Base-by-base conservation (phyloP, 2,888 invertebrate genomes). In the Crioceris asparagi region DNA sequence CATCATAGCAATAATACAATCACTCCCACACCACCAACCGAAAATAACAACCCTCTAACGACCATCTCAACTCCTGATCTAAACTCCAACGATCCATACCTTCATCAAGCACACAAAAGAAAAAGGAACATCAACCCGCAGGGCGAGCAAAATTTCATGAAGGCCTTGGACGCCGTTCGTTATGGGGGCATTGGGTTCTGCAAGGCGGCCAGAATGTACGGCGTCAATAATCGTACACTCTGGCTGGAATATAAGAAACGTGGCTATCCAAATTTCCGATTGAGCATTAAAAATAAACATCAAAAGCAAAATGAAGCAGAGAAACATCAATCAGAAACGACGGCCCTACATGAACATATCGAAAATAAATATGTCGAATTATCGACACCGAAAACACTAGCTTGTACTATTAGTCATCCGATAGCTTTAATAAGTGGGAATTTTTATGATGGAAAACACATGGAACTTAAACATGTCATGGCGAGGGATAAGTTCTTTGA, bases 231-330 rank as follows among this genome's bases (percentile, higher is more conserved):
- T 64, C 71, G 86, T 38, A 86, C 86, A 1, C 67, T 87, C 2
- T 86, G 86, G 86, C 66, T 86, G 25, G 86, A 86, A 57, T 86
- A 85, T 59, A 85, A 83, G 56, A 84, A 83, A 61, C 76, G 82
- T 29, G 86, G 86, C 0, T 86, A 86, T 61, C 84, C 84, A 1
- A 82, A 83, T 53, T 82, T 78, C 56, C 69, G 85, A 48, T 77
- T 83, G 10, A 83, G 83, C 57, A 77, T 84, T 47, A 83, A 83
- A 56, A 79, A 77, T 47, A 69, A 84, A 32, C 79, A 83, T 36
- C 32, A 32, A 11, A 17, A 17, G 12, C 32, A 61, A 23, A 61
- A 32, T 55, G 64, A 17, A 72, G 17, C n/a, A 18, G 25, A 18
- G 72, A 55, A 66, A 67, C 4, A 29, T 67, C 67, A 32, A 39